A percentile compares a stretch with the other conserved stretches of the same genome.
These are phyloP conservation scores for Bombus pyrosoma DNA, from an alignment of 1,140 invertebrate species.

Conservation along the genomic window DNA sequence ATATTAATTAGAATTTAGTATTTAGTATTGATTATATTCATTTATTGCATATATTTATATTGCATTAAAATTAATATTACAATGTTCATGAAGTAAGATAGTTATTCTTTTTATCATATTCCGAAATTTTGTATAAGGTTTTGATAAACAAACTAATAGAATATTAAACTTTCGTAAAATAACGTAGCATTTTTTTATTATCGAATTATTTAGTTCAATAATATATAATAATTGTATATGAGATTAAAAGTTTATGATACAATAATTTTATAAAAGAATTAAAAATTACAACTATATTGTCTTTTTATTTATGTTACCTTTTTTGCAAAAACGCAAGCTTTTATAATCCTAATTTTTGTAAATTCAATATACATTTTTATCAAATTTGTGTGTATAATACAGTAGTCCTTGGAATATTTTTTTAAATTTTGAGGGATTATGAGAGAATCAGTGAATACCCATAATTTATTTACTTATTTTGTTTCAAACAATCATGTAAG, in stretches of 20 bases:
- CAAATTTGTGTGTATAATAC: neutral
- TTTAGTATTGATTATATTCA: constrained; percentile 18
- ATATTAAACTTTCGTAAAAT: neutral
- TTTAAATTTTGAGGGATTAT: neutral
- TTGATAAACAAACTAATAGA: constrained; percentile 10
- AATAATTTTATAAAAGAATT: neutral
- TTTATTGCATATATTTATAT: constrained; percentile 24
- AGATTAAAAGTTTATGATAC: constrained; percentile 1
- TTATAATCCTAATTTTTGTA: neutral
- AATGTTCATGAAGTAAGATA: constrained; percentile 15
- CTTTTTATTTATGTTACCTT: neutral
- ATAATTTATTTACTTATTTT: neutral
- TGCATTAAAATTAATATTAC: constrained; percentile 20
- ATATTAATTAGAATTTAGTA: neutral
- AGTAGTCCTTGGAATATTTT: neutral
- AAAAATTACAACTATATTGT: neutral
- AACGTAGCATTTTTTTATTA: neutral
- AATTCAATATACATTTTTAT: constrained; percentile 13
- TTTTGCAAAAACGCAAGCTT: neutral
- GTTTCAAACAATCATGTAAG: neutral
- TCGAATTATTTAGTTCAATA: neutral
- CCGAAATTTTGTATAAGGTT: neutral
- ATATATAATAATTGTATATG: constrained; percentile 10
- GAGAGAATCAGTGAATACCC: neutral
- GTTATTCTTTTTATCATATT: constrained; percentile 14